A percentile compares a stretch with the other conserved stretches of the same genome.
Conservation (phyloP, 2,797 vertebrate species). For the Ctenopoma multispine region DNA sequence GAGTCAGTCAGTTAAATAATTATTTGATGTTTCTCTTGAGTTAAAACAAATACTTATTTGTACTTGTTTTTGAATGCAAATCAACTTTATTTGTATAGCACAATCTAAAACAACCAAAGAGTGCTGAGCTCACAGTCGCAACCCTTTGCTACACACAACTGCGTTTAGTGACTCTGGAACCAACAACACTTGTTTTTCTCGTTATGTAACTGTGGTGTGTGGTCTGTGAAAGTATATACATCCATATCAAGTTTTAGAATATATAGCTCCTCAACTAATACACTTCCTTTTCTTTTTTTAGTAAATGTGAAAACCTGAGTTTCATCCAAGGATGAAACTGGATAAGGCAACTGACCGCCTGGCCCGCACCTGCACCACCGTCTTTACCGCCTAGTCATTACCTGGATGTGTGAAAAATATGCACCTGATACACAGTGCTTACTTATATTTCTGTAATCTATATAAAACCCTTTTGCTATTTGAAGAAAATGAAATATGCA, state of each 20-base stretch:
- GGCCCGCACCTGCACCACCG: conserved; percentile 72
- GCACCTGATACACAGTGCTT: conserved; percentile 69
- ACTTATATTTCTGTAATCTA: conserved; percentile 72
- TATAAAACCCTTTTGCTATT: conserved; percentile 60
- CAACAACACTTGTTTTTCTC: conserved; percentile 49
- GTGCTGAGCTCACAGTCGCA: conserved; percentile 12
- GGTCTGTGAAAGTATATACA: conserved; percentile 65
- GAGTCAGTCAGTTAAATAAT: conserved; percentile 31
- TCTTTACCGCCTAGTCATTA: conserved; percentile 75
- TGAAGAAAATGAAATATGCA: conserved; percentile 67
- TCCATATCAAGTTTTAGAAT: conserved; percentile 57
- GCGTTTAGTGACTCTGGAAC: conserved; percentile 49
- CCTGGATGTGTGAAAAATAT: conserved; percentile 76
- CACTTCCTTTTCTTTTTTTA: conserved; percentile 78
- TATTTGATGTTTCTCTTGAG: conserved; percentile 1
- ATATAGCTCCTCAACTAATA: conserved; percentile 66
- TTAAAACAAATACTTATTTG: conserved; percentile 19
- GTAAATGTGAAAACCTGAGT: conserved; percentile 87
- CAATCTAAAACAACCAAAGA: too few species aligned
- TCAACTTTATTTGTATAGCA: too few species aligned
- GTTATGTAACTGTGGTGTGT: conserved; percentile 67
- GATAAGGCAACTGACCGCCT: conserved; percentile 66
- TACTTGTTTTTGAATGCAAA: conserved; percentile 22
- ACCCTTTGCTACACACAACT: conserved; percentile 47
- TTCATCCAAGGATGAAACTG: conserved; percentile 75